These are phyloP conservation scores for Lycocerus yunnanus DNA, from an alignment of 2,888 invertebrate genomes.

Conservation along the genomic window DNA sequence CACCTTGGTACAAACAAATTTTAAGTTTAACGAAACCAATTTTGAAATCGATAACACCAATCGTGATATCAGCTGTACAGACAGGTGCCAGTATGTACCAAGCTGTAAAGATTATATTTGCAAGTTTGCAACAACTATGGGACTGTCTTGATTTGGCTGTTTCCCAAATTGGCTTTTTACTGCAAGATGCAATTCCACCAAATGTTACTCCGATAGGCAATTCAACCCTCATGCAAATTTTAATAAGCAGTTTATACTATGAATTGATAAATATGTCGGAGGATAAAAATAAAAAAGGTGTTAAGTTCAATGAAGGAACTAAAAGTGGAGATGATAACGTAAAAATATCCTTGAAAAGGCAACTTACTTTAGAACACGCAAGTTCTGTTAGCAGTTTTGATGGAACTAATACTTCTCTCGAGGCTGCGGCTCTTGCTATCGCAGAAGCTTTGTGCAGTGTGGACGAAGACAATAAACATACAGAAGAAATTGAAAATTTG, in stretches of 20 bases:
- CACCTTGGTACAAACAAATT: slow-evolving; percentile 77
- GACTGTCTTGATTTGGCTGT: slow-evolving; percentile 70
- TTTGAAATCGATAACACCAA: slow-evolving; percentile 67
- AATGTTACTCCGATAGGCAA: slow-evolving; percentile 71
- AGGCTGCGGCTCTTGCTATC: slow-evolving; percentile 68
- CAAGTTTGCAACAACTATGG: slow-evolving; percentile 70
- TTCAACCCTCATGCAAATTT: slow-evolving; percentile 73
- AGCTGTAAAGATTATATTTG: slow-evolving; percentile 75
- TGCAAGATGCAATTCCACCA: slow-evolving; percentile 73
- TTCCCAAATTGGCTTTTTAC: slow-evolving; percentile 54
- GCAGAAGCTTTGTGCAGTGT: slow-evolving; percentile 80
- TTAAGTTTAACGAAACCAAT: slow-evolving; percentile 67
- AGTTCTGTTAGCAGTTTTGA: slow-evolving; percentile 42
- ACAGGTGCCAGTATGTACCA: slow-evolving; percentile 81
- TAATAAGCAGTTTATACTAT: slow-evolving; percentile 72
- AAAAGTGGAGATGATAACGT: neutral
- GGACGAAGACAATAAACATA: slow-evolving; percentile 80
- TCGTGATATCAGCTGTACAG: slow-evolving; percentile 71
- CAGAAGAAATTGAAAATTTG: slow-evolving; percentile 71
- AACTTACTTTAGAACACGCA: slow-evolving; percentile 26
- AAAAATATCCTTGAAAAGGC: slow-evolving; percentile 9
- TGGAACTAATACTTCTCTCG: slow-evolving; percentile 38
- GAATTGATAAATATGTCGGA: slow-evolving; percentile 63
- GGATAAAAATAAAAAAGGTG: slow-evolving; percentile 38
- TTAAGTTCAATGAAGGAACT: slow-evolving; percentile 33